phyloP scores from a whole-genome alignment of 2,113 vertebrate genomes.

The Acinonyx jubatus region DNA sequence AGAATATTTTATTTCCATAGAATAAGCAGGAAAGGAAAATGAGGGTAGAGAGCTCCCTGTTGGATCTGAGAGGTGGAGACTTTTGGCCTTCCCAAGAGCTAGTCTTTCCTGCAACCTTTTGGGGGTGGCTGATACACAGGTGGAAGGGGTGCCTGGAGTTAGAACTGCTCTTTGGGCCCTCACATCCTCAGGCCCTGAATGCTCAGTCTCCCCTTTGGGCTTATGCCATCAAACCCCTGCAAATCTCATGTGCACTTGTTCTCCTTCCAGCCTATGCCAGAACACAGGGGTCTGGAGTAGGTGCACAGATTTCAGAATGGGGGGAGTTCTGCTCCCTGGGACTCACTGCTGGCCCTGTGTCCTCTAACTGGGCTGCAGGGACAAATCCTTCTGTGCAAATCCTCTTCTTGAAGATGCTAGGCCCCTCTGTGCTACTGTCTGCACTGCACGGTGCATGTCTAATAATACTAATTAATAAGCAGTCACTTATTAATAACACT shows the following conservation, averaged over 20 bases:
- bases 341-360: background rate
- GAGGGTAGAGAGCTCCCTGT: background rate
- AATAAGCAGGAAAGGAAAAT: background rate
- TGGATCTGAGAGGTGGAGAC: background rate
- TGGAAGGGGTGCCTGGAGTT: background rate
- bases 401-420: background rate
- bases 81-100: background rate
- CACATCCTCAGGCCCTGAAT: background rate
- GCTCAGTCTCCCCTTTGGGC: background rate
- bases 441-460: background rate
- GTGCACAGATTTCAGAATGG: background rate
- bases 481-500: slow-evolving; percentile 58
- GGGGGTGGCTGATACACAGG: background rate
- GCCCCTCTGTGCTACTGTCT: background rate
- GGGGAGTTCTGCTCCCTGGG: background rate
- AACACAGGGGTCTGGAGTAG: background rate
- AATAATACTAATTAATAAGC: slow-evolving; percentile 65
- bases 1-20: slow-evolving; percentile 16
- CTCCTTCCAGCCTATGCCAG: background rate
- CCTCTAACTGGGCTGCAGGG: background rate
- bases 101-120: background rate
- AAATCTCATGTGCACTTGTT: background rate
- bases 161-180: background rate
- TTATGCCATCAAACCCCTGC: background rate
- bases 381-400: background rate